A percentile compares a stretch with the other conserved stretches of the same genome.
Evolutionary conservation across 2,888 invertebrate species (phyloP).

Genomic region (Sarcophaga rosellei): DNA sequence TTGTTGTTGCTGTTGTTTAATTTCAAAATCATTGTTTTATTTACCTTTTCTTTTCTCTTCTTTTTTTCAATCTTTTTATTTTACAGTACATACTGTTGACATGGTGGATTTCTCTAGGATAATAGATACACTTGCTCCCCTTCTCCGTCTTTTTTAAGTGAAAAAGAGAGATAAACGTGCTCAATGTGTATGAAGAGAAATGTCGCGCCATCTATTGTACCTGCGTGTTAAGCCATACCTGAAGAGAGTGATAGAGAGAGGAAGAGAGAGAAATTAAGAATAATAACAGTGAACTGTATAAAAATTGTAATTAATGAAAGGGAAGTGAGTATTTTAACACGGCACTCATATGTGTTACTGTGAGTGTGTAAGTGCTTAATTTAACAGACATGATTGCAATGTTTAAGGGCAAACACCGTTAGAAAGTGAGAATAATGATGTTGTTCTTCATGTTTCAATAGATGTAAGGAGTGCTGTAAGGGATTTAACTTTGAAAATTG

Average conservation of each 20-base stretch:
- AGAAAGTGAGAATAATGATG: not conserved
- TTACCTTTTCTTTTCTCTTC: not conserved
- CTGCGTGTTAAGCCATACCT: slow-evolving; percentile 7
- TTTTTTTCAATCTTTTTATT: too few relatives aligned
- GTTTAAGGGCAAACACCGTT: not conserved
- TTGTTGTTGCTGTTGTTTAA: slow-evolving; percentile 13
- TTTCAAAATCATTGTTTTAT: slow-evolving; percentile 47
- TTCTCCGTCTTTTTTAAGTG: not conserved
- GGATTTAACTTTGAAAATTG: not conserved
- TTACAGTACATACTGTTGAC: too few relatives aligned
- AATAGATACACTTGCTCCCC: slow-evolving; percentile 28
- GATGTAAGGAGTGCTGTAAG: not conserved
- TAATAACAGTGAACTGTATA: slow-evolving; percentile 11
- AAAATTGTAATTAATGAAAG: not conserved
- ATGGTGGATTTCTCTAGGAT: not conserved
- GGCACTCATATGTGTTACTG: not conserved
- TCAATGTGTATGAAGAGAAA: not conserved
- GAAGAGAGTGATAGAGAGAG: not conserved
- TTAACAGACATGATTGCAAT: not conserved
- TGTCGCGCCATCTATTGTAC: not conserved
- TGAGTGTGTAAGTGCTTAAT: too few relatives aligned
- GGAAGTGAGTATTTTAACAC: not conserved
- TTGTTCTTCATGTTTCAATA: not conserved
- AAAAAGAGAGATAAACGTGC: not conserved
- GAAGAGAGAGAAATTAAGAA: not conserved